These are phyloP conservation scores for Thamnophis elegans DNA, from an alignment of 2,797 vertebrate genomes.

Conservation along the genomic window DNA sequence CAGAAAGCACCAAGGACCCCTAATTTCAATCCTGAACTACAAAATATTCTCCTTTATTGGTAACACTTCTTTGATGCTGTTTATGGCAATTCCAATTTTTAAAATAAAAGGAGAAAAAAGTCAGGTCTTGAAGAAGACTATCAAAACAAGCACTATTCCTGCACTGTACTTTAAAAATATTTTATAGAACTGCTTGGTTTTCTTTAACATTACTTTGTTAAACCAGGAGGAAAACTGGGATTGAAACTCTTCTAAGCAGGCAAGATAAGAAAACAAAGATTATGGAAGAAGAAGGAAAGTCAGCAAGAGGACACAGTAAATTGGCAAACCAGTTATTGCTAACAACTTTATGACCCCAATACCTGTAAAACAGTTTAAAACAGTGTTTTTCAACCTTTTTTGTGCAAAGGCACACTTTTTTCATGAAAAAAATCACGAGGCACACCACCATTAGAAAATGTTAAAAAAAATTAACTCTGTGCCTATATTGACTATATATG, in stretches of 20 bases:
- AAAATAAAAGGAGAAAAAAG: neutral
- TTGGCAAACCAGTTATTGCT: neutral
- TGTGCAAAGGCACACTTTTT: too few species aligned
- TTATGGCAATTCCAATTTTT: neutral
- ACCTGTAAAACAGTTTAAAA: neutral
- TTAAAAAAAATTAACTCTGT: too few species aligned
- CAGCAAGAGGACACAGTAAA: constrained; percentile 5
- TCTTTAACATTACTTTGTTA: neutral
- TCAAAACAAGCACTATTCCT: neutral
- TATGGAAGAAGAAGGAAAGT: neutral
- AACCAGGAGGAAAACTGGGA: neutral
- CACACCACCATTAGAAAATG: too few species aligned
- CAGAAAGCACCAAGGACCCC: neutral
- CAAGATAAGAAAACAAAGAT: neutral
- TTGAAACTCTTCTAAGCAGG: neutral
- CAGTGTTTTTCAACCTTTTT: too few species aligned
- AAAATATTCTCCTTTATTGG: neutral
- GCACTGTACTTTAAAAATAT: neutral
- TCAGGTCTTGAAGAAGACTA: neutral
- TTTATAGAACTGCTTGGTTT: neutral
- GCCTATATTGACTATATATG: too few species aligned
- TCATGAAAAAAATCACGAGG: too few species aligned
- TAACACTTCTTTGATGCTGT: neutral
- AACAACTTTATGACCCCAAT: constrained; percentile 11
- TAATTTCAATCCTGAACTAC: neutral